Conservation (phyloP, 1,140 invertebrate genomes). For the Camponotus vicinus region DNA sequence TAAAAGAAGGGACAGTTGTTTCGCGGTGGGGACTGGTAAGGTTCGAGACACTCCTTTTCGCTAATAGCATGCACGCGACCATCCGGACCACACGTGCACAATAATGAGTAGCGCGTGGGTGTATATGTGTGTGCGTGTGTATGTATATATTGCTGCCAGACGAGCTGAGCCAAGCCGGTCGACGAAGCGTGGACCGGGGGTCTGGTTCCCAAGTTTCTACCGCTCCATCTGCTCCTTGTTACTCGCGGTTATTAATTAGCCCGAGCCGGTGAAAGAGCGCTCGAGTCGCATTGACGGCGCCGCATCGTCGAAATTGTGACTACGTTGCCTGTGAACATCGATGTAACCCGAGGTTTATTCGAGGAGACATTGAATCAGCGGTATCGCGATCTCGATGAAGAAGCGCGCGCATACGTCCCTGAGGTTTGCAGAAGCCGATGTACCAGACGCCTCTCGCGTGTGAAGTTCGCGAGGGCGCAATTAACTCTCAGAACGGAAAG, state of each 20-base stretch:
- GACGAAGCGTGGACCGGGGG: conserved; percentile 44
- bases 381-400: conserved; percentile 24
- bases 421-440: conserved; percentile 38
- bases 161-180: conserved; percentile 35
- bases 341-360: conserved; percentile 21
- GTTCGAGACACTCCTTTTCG: conserved; percentile 79
- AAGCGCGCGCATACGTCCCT: neutral
- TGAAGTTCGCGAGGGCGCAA: conserved; percentile 55
- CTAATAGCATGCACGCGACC: conserved; percentile 85
- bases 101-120: conserved; percentile 81
- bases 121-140: conserved; percentile 59
- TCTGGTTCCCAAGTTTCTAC: conserved; percentile 66
- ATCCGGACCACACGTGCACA: conserved; percentile 85
- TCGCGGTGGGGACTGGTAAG: conserved; percentile 49
- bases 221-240: conserved; percentile 84
- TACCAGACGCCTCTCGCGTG: conserved; percentile 41
- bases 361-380: too few relatives aligned
- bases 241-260: conserved; percentile 84
- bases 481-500: conserved; percentile 62
- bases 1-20: conserved; percentile 64
- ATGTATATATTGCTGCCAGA: neutral
- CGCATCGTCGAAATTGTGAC: conserved; percentile 19
- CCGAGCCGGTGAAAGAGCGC: conserved; percentile 35
- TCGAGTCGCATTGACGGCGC: too few relatives aligned
- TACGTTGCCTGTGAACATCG: conserved; percentile 2